phyloP scores from a whole-genome alignment of 2,113 vertebrate species.

The Oreocharis arfaki region DNA sequence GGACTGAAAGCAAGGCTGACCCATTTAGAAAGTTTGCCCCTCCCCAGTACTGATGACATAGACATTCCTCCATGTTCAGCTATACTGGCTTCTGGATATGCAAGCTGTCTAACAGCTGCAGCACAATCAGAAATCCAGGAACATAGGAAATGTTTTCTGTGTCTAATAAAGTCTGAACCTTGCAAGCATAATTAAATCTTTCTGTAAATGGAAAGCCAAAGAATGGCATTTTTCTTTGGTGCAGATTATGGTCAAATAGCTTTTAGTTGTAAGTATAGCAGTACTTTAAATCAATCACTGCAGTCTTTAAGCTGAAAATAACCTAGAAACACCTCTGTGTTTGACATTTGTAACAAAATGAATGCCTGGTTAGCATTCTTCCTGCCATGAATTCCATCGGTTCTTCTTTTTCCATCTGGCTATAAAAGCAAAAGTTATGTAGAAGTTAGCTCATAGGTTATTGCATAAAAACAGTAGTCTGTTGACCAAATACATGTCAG shows the following conservation, averaged over 20 bases:
- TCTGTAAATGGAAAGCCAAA: constrained; percentile 6
- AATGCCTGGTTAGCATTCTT: not conserved
- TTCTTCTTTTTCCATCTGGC: not conserved
- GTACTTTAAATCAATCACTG: not conserved
- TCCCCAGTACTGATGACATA: not conserved
- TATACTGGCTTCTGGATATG: not conserved
- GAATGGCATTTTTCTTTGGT: not conserved
- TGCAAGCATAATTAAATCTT: not conserved
- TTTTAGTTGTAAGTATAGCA: not conserved
- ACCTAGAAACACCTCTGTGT: not conserved
- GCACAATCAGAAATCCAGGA: not conserved
- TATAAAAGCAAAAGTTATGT: not conserved
- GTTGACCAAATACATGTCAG: not conserved
- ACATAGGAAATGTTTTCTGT: not conserved
- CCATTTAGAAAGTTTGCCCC: not conserved
- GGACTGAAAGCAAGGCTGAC: not conserved
- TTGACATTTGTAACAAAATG: constrained; percentile 12
- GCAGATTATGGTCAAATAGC: not conserved
- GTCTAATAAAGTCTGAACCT: not conserved
- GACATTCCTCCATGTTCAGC: not conserved
- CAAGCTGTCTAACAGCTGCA: not conserved
- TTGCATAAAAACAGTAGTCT: not conserved
- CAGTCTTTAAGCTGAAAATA: not conserved
- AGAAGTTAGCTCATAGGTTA: not conserved
- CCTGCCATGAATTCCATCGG: not conserved